Evolutionary conservation across 1,140 invertebrate genomes (phyloP).

Genomic region (Globodera rostochiensis): DNA sequence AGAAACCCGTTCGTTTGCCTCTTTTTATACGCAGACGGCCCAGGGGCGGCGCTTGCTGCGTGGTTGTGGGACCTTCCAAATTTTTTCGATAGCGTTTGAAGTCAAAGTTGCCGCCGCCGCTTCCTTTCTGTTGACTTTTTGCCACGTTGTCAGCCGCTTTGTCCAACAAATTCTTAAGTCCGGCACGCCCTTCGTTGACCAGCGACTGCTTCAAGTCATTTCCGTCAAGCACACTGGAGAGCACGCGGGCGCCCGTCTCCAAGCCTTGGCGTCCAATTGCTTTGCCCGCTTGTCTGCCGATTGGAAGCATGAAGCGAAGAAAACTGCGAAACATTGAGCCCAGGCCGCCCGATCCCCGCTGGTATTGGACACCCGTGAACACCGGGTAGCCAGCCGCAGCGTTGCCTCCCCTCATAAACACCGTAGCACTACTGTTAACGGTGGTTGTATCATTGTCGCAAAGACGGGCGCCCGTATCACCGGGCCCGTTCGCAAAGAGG

Average conservation of each 20-base stretch:
- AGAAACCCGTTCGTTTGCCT: too few species aligned
- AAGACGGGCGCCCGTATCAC: neutral
- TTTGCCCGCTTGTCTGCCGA: constrained; percentile 25
- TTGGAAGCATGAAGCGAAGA: constrained; percentile 25
- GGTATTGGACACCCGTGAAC: constrained; percentile 23
- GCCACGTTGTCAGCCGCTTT: constrained; percentile 23
- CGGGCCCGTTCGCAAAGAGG: neutral
- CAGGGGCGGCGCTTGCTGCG: neutral
- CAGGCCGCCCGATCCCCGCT: constrained; percentile 21
- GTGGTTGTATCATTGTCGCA: neutral
- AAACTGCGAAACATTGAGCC: constrained; percentile 31
- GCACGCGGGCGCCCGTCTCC: constrained; percentile 18
- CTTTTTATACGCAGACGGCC: too few species aligned
- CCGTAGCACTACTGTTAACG: neutral
- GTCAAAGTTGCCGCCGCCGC: neutral
- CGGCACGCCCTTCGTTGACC: constrained; percentile 8
- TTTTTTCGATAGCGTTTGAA: constrained; percentile 11
- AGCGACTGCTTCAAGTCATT: constrained; percentile 20
- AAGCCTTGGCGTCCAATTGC: constrained; percentile 24
- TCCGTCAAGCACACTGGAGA: constrained; percentile 22
- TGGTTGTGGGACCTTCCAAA: too few species aligned
- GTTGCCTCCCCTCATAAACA: too few species aligned
- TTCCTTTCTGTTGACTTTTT: neutral
- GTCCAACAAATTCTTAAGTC: constrained; percentile 21
- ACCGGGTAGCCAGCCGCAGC: neutral